phyloP scores from a whole-genome alignment of 2,113 vertebrate genomes.

The Scytalopus superciliaris region DNA sequence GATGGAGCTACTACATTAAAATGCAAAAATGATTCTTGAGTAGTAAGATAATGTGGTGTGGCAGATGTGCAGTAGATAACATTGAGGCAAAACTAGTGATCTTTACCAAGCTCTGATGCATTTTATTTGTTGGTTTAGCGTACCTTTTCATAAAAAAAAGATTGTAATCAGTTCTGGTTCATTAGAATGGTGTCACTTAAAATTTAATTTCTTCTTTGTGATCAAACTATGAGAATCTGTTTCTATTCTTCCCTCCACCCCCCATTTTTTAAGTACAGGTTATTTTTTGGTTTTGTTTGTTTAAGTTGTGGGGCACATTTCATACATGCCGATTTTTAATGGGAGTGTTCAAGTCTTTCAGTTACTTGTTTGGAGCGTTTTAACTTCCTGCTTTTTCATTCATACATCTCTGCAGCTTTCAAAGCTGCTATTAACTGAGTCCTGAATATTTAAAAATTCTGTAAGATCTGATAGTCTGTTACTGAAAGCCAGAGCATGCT shows the following conservation, averaged over 20 bases:
- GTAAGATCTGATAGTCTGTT: background rate
- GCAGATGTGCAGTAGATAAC: conserved; percentile 78
- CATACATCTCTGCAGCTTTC: background rate
- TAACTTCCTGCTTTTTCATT: background rate
- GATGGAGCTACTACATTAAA: conserved; percentile 77
- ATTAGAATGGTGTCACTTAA: conserved; percentile 70
- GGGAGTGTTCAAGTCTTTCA: background rate
- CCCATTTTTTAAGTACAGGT: background rate
- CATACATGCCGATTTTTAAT: background rate
- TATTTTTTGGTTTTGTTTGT: background rate
- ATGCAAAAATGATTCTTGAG: conserved; percentile 77
- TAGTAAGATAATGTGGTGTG: conserved; percentile 72
- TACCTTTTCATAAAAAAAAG: conserved; percentile 64
- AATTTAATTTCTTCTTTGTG: conserved; percentile 66
- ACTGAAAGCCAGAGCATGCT: background rate
- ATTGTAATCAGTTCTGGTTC: conserved; percentile 75
- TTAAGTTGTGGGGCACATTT: background rate
- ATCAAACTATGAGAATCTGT: conserved; percentile 42
- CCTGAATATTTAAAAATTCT: background rate
- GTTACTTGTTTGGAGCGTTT: background rate
- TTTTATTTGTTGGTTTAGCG: conserved; percentile 74
- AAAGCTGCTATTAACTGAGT: background rate
- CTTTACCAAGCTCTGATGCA: conserved; percentile 67
- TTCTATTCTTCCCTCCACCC: background rate
- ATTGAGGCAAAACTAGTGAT: conserved; percentile 61